Percentiles rank a stretch among this genome's conserved stretches.
Conservation (phyloP, 1,140 invertebrate genomes). For the Oreohelix idahoensis region DNA sequence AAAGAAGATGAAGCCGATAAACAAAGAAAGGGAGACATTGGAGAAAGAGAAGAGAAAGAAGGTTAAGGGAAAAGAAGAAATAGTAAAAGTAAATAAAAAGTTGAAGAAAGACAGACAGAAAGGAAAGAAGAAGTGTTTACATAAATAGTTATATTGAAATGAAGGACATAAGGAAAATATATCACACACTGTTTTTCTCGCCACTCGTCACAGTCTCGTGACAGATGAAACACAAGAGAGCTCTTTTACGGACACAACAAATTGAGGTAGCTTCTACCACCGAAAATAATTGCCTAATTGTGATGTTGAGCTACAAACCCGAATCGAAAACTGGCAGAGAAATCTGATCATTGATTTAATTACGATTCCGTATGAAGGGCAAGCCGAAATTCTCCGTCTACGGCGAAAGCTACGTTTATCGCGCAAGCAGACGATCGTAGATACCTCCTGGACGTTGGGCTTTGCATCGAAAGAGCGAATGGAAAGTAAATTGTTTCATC, state of each 20-base stretch:
- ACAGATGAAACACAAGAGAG: no score
- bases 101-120: background rate
- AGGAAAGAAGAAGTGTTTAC: background rate
- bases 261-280: background rate
- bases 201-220: no score
- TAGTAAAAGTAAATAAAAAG: background rate
- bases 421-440: background rate
- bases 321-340: background rate
- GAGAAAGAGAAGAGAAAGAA: no score
- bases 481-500: no score
- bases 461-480: no score
- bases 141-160: background rate
- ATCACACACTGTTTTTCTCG: no score
- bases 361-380: background rate
- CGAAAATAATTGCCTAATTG: background rate
- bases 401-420: background rate
- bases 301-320: background rate
- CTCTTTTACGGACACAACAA: background rate
- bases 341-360: constrained; percentile 6
- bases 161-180: background rate
- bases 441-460: no score
- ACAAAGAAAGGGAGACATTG: no score
- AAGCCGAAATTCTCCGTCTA: background rate
- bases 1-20: no score
- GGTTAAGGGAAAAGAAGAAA: background rate